phyloP scores from a whole-genome alignment of 2,113 vertebrate genomes.

The Mobula birostris region DNA sequence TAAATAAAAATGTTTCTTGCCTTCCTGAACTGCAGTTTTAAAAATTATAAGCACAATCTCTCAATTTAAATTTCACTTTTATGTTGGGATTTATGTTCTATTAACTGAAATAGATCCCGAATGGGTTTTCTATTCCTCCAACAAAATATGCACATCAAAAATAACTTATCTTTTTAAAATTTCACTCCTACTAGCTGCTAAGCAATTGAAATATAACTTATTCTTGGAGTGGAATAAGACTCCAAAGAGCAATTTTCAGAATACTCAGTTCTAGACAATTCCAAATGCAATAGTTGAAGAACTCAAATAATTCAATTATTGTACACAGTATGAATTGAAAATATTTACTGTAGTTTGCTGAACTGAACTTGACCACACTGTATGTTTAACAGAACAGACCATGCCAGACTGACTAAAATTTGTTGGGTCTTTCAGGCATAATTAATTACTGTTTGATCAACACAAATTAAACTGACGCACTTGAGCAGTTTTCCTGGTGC shows the following conservation, averaged over 20 bases:
- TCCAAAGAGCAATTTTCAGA: background rate
- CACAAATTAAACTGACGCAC: conserved; percentile 15
- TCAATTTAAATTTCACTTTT: background rate
- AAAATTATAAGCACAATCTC: background rate
- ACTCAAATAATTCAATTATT: conserved; percentile 15
- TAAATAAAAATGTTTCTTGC: background rate
- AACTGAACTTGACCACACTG: conserved; percentile 17
- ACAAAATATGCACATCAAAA: background rate
- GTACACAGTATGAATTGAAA: background rate
- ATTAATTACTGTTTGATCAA: conserved; percentile 32
- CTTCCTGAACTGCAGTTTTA: no score
- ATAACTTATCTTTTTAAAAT: background rate
- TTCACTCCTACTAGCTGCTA: background rate
- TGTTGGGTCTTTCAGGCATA: conserved; percentile 17
- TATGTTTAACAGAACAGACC: conserved; percentile 29
- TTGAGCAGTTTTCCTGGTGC: background rate
- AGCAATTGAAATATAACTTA: no score
- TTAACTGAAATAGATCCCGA: background rate
- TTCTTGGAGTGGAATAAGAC: background rate
- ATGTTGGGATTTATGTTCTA: background rate
- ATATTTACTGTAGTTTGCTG: conserved; percentile 22
- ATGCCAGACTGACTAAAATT: conserved; percentile 16
- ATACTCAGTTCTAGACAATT: background rate
- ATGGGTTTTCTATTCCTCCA: background rate
- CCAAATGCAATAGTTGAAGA: background rate